Evolutionary conservation across 1,140 invertebrate genomes (phyloP), one percentile per base, ranked within the genome.

Genomic region (Zaprionus kolodkinae): DNA sequence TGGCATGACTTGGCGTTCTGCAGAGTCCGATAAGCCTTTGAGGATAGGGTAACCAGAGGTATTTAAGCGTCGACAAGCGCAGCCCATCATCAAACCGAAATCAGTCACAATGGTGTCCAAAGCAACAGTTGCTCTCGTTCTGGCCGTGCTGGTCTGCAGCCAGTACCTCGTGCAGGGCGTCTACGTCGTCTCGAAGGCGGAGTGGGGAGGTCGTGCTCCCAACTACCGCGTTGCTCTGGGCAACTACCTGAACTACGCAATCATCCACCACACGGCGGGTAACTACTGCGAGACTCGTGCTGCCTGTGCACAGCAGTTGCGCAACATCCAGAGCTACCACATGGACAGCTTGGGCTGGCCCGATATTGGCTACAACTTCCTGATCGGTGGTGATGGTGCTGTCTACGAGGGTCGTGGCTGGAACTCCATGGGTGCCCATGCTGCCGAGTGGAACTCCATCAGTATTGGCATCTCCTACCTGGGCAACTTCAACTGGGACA

Each of bases 231-330:
- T 78, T 11, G 75, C 81, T 0, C 90, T 96, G 80, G 56, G 72
- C 5, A 93, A 92, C 38, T 95, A 96, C 6, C 94, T 96, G 1
- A 94, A 94, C 3, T 96, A 94, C 60, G 95, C 96, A 1, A 95
- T 97, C 52, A 95, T 96, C 61, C 96, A 96, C 93, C 96, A 97
- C 80, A 95, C 95, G 0, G 94, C 94, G 3, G 78, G 85, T 3
- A 96, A 95, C 80, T 82, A 91, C 21, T 81, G 76, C 35, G 94
- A 55, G 54, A 94, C 78, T 76, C 65, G 74, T 17, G 63, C 74
- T 2, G 91, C 94, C 33, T 95, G 94, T 75, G 77, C 79, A 1
- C 61, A 83, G 62, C 92, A 94, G 21, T 94, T 95, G 94, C 87
- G 92, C 36, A 80, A 52, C 56, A 94, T 95, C 92, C 95, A 95